Conservation (phyloP, 2,888 invertebrate genomes). For the Drosophila koepferae region DNA sequence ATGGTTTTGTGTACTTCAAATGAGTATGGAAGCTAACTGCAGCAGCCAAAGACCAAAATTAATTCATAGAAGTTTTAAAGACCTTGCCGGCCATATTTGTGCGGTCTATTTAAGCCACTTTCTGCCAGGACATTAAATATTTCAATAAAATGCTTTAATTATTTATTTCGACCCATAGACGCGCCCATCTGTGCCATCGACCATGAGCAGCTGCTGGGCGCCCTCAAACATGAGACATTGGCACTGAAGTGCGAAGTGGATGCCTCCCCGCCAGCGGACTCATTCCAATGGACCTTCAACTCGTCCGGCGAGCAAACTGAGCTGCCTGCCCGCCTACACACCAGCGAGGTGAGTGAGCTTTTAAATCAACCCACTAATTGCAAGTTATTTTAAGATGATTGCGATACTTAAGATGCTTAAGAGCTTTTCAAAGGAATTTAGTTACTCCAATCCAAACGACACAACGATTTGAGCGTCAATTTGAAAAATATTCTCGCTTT, state of each 20-base stretch:
- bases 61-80: conserved; percentile 69
- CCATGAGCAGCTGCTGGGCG: conserved; percentile 93
- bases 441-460: conserved; percentile 20
- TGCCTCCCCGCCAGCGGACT: conserved; percentile 93
- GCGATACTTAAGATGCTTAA: conserved; percentile 23
- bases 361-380: conserved; percentile 33
- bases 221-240: conserved; percentile 95
- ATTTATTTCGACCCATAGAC: conserved; percentile 75
- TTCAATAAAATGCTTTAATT: conserved; percentile 69
- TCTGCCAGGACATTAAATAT: conserved; percentile 55
- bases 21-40: background rate
- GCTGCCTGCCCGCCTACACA: conserved; percentile 88
- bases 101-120: conserved; percentile 32
- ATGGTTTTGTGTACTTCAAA: background rate
- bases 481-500: background rate
- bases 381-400: conserved; percentile 22
- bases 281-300: conserved; percentile 97
- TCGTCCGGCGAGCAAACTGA: conserved; percentile 94
- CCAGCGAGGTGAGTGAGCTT: conserved; percentile 85
- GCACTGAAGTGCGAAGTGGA: conserved; percentile 94
- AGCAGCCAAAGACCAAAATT: conserved; percentile 32
- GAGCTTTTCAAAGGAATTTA: conserved; percentile 14
- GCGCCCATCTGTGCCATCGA: conserved; percentile 91
- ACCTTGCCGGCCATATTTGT: conserved; percentile 21
- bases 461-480: background rate